These are phyloP conservation scores for Caiman crocodilus DNA, from an alignment of 2,797 vertebrate species.

Conservation along the genomic window DNA sequence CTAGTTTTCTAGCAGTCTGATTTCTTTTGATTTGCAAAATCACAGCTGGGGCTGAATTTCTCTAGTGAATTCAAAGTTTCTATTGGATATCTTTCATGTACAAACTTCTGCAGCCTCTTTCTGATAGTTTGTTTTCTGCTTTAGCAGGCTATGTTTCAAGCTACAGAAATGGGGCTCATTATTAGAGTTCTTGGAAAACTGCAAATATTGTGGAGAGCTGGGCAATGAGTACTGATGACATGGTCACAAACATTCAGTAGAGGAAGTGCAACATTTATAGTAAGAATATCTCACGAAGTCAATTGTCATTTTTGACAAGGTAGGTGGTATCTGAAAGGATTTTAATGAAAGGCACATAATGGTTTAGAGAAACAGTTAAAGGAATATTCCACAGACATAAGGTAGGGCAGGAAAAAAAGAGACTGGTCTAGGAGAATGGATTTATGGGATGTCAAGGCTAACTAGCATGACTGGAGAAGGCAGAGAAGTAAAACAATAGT, in stretches of 20 bases:
- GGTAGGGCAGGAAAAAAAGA: neutral
- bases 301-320: neutral
- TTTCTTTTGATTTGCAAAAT: neutral
- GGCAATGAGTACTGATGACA: neutral
- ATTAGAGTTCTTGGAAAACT: neutral
- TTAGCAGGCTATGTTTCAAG: neutral
- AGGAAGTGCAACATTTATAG: neutral
- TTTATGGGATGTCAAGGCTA: neutral
- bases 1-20: neutral
- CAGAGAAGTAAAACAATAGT: neutral
- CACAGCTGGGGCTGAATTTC: neutral
- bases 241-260: neutral
- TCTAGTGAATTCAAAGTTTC: neutral
- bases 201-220: neutral
- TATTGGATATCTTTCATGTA: neutral
- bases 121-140: neutral
- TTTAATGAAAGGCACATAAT: neutral
- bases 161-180: neutral
- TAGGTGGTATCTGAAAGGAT: neutral
- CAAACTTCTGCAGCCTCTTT: neutral
- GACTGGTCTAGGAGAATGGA: neutral
- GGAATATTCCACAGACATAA: neutral
- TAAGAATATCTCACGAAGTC: too few species aligned
- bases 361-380: neutral
- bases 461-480: neutral